Evolutionary conservation across 2,888 invertebrate genomes (phyloP).

Genomic region (Drosophila mulleri): DNA sequence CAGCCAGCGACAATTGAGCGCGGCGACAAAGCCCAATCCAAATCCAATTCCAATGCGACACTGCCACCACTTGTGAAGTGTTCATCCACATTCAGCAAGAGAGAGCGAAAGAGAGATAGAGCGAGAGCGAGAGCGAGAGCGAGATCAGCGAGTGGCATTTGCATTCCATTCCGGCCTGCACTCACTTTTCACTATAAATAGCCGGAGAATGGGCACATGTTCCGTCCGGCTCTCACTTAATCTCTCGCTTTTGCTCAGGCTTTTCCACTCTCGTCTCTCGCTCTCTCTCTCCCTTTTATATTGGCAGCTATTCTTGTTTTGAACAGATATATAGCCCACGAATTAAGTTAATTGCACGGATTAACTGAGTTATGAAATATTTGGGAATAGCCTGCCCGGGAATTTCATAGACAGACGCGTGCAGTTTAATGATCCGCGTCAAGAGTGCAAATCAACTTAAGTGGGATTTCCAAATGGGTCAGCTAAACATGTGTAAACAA

Average conservation of each 20-base stretch:
- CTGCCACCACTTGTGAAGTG: constrained; percentile 78
- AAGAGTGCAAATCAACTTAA: constrained; percentile 11
- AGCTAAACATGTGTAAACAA: not conserved
- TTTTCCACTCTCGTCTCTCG: constrained; percentile 3
- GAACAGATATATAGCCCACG: constrained; percentile 39
- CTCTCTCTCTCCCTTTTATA: not conserved
- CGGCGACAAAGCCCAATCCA: constrained; percentile 59
- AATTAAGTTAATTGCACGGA: constrained; percentile 75
- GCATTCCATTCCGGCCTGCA: constrained; percentile 71
- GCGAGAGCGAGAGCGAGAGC: not conserved
- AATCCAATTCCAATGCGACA: constrained; percentile 60
- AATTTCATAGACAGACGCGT: constrained; percentile 28
- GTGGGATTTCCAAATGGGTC: constrained; percentile 2
- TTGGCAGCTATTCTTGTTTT: constrained; percentile 28
- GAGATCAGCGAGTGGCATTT: constrained; percentile 22
- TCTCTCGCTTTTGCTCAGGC: constrained; percentile 15
- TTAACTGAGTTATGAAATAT: constrained; percentile 76
- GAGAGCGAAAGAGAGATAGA: not conserved
- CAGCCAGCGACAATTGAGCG: constrained; percentile 55
- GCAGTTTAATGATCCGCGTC: constrained; percentile 25
- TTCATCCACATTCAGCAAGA: constrained; percentile 68
- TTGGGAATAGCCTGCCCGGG: constrained; percentile 37
- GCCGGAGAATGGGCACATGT: constrained; percentile 77
- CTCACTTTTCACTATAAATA: constrained; percentile 71
- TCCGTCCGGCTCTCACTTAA: constrained; percentile 32